phyloP scores from a whole-genome alignment of 2,113 vertebrate genomes.

The Corythoichthys haematopterus region DNA sequence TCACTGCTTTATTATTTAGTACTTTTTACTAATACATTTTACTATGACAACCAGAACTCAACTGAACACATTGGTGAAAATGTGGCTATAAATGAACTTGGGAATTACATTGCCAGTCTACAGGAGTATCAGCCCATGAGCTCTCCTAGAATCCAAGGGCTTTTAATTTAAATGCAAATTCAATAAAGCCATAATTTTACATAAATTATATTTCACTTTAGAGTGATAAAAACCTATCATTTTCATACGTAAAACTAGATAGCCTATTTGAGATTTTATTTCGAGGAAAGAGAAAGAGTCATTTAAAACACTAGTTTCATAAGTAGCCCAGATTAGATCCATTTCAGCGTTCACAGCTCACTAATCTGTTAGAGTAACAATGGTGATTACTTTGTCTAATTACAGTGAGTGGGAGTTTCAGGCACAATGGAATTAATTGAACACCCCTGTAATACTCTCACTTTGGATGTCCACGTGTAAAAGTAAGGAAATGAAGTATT shows the following conservation, averaged over 20 bases:
- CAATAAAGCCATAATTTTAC: conserved; percentile 48
- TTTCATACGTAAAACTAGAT: conserved; percentile 19
- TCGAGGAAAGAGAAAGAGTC: conserved; percentile 22
- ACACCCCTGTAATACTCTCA: background rate
- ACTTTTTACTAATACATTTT: background rate
- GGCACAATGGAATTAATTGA: conserved; percentile 26
- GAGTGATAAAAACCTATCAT: conserved; percentile 10
- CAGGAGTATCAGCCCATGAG: conserved; percentile 14
- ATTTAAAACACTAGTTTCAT: conserved; percentile 35
- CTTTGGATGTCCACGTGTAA: background rate
- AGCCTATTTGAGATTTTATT: conserved; percentile 28
- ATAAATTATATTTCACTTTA: conserved; percentile 7
- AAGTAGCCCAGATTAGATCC: conserved; percentile 27
- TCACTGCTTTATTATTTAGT: background rate
- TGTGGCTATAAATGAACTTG: conserved; percentile 14
- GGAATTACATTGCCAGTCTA: conserved; percentile 25
- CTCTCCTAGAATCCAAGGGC: conserved; percentile 31
- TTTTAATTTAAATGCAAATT: conserved; percentile 23
- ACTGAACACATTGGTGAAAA: background rate
- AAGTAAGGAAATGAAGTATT: conserved; percentile 1
- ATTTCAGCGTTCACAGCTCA: conserved; percentile 40
- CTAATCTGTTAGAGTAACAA: conserved; percentile 48
- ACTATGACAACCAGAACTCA: background rate
- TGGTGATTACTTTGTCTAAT: conserved; percentile 53
- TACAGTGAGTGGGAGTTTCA: conserved; percentile 43